These are phyloP conservation scores for Cygnus atratus DNA, from an alignment of 2,113 vertebrate species.

Conservation along the genomic window DNA sequence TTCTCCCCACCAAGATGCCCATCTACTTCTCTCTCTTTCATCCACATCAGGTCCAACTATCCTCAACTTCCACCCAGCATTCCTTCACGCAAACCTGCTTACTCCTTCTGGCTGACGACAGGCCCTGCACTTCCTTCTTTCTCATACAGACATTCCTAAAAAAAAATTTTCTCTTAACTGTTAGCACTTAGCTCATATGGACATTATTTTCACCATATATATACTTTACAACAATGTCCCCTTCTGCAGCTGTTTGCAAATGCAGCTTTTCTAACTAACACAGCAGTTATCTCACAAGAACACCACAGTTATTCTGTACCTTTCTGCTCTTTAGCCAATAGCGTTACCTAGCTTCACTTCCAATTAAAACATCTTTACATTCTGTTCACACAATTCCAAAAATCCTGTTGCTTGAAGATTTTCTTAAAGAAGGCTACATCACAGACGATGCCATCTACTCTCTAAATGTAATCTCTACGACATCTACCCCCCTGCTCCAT, in stretches of 20 bases:
- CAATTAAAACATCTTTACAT: neutral
- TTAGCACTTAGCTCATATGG: no score
- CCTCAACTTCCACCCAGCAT: neutral
- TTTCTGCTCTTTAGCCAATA: neutral
- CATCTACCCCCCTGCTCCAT: neutral
- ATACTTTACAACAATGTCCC: neutral
- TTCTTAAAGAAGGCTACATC: neutral
- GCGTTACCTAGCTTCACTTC: neutral
- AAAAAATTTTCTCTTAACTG: neutral
- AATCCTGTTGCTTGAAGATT: neutral
- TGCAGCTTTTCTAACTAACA: neutral
- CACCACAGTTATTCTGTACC: neutral
- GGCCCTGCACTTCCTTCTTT: neutral
- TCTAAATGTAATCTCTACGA: accelerated
- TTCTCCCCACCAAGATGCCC: neutral
- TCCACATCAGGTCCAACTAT: neutral
- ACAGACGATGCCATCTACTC: neutral
- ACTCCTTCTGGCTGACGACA: neutral
- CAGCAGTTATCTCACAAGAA: neutral
- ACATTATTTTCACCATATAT: neutral
- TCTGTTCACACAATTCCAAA: neutral
- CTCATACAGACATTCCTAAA: neutral
- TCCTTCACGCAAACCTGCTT: neutral
- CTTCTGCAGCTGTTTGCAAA: neutral
- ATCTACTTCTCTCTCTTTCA: neutral